phyloP scores from a whole-genome alignment of 2,113 vertebrate genomes.

The Mungos mungo region DNA sequence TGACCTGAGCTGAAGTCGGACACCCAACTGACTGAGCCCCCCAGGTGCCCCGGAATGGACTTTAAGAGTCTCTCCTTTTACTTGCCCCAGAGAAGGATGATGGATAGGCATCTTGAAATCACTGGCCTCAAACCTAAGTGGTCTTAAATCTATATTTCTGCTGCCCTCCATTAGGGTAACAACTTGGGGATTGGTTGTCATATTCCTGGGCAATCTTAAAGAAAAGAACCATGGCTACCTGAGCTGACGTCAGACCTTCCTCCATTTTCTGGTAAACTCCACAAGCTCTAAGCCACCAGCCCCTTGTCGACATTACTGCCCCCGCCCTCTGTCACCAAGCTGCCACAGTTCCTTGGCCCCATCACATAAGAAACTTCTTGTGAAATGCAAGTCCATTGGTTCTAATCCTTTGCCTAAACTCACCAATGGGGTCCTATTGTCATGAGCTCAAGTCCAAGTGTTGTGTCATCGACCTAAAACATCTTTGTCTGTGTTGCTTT shows the following conservation, averaged over 20 bases:
- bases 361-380: neutral
- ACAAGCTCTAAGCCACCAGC: neutral
- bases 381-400: neutral
- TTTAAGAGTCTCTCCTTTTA: neutral
- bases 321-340: fast-evolving
- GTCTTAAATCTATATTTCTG: neutral
- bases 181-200: neutral
- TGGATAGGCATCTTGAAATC: neutral
- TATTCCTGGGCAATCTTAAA: neutral
- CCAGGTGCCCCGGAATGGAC: neutral
- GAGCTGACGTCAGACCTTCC: neutral
- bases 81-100: neutral
- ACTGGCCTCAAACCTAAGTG: neutral
- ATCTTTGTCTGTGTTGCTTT: neutral
- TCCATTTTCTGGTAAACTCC: neutral
- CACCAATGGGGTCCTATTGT: neutral
- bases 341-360: fast-evolving
- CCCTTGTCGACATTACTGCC: fast-evolving
- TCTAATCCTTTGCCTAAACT: neutral
- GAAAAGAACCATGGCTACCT: neutral
- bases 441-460: neutral
- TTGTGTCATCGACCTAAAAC: neutral
- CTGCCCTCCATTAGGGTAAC: neutral
- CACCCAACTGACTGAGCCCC: no score
- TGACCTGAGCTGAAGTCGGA: no score